Evolutionary conservation across 2,797 vertebrate genomes (phyloP).

Genomic region (Chaetophractus vellerosus): DNA sequence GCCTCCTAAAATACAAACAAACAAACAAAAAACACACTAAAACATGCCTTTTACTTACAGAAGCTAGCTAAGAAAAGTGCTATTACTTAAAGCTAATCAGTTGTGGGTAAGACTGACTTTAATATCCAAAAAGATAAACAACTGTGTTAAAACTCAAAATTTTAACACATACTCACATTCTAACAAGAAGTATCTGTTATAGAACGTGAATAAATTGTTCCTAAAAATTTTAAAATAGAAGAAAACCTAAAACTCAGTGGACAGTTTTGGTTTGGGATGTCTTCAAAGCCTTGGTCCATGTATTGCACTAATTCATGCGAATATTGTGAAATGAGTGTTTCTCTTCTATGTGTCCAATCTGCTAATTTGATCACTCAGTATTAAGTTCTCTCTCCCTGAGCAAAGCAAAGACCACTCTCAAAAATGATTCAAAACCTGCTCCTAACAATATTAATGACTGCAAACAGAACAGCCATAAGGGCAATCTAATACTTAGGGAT

Average conservation of each 20-base stretch:
- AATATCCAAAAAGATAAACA: background rate
- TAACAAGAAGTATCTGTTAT: slow-evolving; percentile 23
- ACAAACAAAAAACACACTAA: too few species aligned
- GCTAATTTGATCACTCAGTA: background rate
- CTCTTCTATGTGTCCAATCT: background rate
- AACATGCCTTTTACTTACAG: background rate
- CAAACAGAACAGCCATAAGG: background rate
- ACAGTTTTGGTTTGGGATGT: background rate
- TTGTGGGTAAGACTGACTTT: background rate
- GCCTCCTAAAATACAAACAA: too few species aligned
- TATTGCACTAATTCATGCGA: background rate
- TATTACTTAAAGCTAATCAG: background rate
- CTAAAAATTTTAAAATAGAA: slow-evolving; percentile 53
- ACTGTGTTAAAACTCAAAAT: background rate
- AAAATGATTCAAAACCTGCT: background rate
- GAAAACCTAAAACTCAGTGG: background rate
- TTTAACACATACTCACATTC: background rate
- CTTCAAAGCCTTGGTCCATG: background rate
- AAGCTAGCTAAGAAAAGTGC: background rate
- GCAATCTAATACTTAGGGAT: background rate
- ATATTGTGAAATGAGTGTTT: background rate
- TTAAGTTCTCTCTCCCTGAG: background rate
- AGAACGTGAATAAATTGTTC: background rate
- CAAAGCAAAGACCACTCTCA: background rate
- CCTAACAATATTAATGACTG: background rate